phyloP scores from a whole-genome alignment of 2,113 vertebrate genomes.

The Rhizomys pruinosus region DNA sequence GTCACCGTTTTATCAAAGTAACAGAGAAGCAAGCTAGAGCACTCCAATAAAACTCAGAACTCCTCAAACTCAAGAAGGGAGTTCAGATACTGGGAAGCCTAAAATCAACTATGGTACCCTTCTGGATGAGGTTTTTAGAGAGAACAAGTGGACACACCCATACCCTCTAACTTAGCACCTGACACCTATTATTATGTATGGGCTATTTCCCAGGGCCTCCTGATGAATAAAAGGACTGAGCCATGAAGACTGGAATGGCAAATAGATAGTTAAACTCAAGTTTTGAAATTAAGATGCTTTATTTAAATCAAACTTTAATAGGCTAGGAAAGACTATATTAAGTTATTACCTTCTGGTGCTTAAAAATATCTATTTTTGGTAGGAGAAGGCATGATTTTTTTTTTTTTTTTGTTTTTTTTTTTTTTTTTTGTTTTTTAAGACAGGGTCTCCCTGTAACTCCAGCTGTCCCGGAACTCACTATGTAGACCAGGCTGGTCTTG shows the following conservation, averaged over 20 bases:
- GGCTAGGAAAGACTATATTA: background rate
- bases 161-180: background rate
- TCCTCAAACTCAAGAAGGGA: background rate
- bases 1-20: too few relatives aligned
- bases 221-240: background rate
- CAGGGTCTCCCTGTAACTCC: too few relatives aligned
- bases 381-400: too few relatives aligned
- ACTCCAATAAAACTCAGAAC: background rate
- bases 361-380: constrained; percentile 24
- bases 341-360: background rate
- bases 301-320: constrained; percentile 35
- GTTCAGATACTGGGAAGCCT: background rate
- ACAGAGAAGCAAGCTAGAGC: too few relatives aligned
- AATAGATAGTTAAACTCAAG: background rate
- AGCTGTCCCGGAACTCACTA: too few relatives aligned
- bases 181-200: background rate
- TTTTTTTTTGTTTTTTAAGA: too few relatives aligned
- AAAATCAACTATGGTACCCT: background rate
- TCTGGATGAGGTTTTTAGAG: background rate
- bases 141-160: background rate
- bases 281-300: background rate
- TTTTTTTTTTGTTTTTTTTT: too few relatives aligned
- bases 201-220: background rate
- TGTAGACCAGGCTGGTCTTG: too few relatives aligned
- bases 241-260: background rate